Evolutionary conservation across 2,113 vertebrate genomes (phyloP).

Genomic region (Chiloscyllium plagiosum): DNA sequence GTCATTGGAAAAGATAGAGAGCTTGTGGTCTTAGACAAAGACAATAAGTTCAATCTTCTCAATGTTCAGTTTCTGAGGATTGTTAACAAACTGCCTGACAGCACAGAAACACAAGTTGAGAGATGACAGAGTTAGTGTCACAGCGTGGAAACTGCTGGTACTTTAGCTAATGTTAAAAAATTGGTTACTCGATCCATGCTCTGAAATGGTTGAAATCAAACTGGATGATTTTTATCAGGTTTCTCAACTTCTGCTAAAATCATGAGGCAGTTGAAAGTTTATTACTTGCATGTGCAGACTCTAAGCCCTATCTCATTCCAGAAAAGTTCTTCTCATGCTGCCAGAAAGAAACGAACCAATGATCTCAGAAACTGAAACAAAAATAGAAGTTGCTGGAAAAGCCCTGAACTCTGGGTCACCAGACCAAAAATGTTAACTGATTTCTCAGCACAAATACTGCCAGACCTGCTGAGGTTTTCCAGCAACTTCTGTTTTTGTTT

Average conservation of each 20-base stretch:
- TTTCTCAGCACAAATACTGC: too few species aligned
- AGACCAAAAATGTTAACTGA: too few species aligned
- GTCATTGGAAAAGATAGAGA: neutral
- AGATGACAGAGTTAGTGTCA: neutral
- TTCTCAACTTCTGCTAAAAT: neutral
- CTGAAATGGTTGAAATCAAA: neutral
- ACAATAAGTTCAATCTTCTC: neutral
- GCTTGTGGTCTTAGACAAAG: neutral
- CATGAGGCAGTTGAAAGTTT: neutral
- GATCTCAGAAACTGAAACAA: constrained; percentile 39
- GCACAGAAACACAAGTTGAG: neutral
- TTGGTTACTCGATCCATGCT: neutral
- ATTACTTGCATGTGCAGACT: neutral
- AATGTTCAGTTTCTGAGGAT: neutral
- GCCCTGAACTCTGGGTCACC: too few species aligned
- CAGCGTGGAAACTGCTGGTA: neutral
- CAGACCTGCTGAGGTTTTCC: too few species aligned
- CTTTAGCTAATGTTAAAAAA: neutral
- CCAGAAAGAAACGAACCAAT: constrained; percentile 41
- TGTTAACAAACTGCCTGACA: neutral
- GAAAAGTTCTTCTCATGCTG: constrained; percentile 45
- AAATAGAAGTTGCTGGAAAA: too few species aligned
- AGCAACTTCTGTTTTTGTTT: too few species aligned
- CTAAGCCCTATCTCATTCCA: constrained; percentile 34
- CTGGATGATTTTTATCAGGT: neutral